Conservation (phyloP, 2,113 vertebrate genomes). For the Glareola pratincola region DNA sequence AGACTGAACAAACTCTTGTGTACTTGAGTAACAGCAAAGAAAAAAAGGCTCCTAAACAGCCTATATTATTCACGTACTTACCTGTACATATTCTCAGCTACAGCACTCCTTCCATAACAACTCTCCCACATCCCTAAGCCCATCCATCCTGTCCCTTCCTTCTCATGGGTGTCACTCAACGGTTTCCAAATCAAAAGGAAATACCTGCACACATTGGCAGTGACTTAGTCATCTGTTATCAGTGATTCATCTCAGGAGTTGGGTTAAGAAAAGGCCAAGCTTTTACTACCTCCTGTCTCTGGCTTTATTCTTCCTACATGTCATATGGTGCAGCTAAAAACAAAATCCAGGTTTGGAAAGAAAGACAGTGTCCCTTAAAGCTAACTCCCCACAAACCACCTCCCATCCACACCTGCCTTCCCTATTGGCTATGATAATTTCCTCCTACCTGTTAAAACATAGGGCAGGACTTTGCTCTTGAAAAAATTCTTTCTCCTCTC, state of each 20-base stretch:
- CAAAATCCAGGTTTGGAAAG: not conserved
- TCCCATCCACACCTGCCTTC: not conserved
- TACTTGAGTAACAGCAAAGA: fast-evolving
- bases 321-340: not conserved
- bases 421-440: not conserved
- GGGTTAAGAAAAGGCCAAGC: not conserved
- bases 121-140: fast-evolving
- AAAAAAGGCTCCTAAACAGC: not conserved
- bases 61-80: fast-evolving
- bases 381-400: not conserved
- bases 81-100: fast-evolving
- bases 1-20: not conserved
- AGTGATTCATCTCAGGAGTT: not conserved
- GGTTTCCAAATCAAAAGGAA: not conserved
- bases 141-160: not conserved
- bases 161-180: not conserved
- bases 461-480: not conserved
- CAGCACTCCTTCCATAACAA: fast-evolving
- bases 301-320: not conserved
- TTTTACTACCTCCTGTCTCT: not conserved
- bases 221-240: not conserved
- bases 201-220: not conserved
- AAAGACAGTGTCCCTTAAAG: not conserved
- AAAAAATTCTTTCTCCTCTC: not conserved
- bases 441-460: not conserved